A percentile compares a stretch with the other conserved stretches of the same genome.
Conservation (phyloP, 2,797 vertebrate species). For the Babyrousa celebensis region DNA sequence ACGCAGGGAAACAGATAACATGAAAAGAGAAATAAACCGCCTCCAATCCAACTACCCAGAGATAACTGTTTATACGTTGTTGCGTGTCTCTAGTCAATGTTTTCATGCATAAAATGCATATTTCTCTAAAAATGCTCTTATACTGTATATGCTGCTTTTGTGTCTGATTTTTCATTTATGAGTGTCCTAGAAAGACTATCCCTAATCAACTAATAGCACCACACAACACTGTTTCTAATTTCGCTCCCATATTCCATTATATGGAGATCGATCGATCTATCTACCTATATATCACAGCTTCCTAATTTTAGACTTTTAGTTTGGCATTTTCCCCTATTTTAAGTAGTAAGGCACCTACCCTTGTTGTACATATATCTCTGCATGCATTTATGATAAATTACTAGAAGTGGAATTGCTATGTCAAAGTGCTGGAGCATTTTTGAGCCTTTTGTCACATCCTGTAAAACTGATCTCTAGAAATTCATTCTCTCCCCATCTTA, state of each 20-base stretch:
- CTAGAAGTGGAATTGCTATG: conserved; percentile 58
- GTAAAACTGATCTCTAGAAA: conserved; percentile 50
- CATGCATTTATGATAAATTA: conserved; percentile 48
- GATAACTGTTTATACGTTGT: background rate
- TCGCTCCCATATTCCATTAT: background rate
- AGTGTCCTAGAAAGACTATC: background rate
- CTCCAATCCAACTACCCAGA: background rate
- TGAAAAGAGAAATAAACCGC: conserved; percentile 27
- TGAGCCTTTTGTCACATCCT: conserved; percentile 67
- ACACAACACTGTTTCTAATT: background rate
- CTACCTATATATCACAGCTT: background rate
- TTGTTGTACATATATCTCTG: background rate
- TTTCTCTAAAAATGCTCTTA: background rate
- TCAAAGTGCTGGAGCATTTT: conserved; percentile 47
- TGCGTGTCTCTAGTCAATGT: background rate
- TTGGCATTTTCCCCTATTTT: background rate
- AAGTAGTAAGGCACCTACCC: background rate
- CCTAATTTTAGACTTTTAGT: background rate
- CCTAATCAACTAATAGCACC: background rate
- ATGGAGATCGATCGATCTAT: no score
- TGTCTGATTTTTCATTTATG: background rate
- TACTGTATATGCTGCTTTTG: background rate
- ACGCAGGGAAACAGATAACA: background rate
- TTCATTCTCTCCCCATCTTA: conserved; percentile 41
- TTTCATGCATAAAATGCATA: background rate